Conservation (phyloP, 2,888 invertebrate genomes). For the Ichneumoninae sp. region DNA sequence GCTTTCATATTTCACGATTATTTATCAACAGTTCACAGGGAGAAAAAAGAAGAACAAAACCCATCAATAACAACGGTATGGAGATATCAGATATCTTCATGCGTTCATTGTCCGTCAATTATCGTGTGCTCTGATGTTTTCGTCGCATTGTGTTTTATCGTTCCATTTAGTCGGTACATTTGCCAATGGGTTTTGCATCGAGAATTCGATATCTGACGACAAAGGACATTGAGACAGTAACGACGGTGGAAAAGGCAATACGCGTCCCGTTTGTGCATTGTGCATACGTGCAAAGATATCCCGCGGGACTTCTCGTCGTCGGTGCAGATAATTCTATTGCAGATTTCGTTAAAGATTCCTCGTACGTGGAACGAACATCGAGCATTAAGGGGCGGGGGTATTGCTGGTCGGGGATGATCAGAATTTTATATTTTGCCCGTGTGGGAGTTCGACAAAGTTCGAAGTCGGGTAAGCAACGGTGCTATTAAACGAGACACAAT, state of each 20-base stretch:
- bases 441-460: neutral
- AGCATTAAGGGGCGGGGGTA: neutral
- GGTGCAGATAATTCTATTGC: constrained; percentile 8
- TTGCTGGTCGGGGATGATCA: neutral
- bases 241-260: neutral
- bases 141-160: neutral
- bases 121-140: neutral
- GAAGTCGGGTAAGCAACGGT: neutral
- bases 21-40: neutral
- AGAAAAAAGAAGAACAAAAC: neutral
- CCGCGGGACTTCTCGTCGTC: constrained; percentile 2
- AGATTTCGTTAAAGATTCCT: constrained; percentile 16
- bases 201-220: neutral
- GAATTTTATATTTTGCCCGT: constrained; percentile 8
- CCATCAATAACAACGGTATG: neutral
- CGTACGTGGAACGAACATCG: neutral
- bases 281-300: neutral
- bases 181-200: constrained; percentile 1
- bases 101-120: neutral
- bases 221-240: constrained; percentile 5
- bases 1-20: neutral
- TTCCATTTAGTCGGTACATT: neutral
- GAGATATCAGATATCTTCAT: neutral
- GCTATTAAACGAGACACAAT: constrained; percentile 19
- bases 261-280: neutral